Evolutionary conservation across 2,888 invertebrate species (phyloP).

Genomic region (Dryomyza anilis): DNA sequence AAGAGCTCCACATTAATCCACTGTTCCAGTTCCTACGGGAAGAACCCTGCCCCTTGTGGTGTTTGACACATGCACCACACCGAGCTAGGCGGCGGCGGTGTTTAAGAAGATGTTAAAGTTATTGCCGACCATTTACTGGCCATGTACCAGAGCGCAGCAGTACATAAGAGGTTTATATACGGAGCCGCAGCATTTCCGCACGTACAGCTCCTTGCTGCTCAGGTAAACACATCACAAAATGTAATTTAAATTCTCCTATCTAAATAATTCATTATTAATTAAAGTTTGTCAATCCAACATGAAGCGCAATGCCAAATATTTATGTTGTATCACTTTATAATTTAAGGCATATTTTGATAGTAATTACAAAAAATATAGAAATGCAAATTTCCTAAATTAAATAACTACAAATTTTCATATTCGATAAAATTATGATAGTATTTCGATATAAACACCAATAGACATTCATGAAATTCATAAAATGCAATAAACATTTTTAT

Average conservation of each 20-base stretch:
- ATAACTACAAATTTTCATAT: too few relatives aligned
- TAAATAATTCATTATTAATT: neutral
- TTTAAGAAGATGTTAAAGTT: neutral
- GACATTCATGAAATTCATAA: too few relatives aligned
- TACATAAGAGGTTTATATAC: neutral
- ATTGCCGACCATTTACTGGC: neutral
- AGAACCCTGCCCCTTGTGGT: neutral
- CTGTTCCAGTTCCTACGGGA: conserved; percentile 45
- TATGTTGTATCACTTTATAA: too few relatives aligned
- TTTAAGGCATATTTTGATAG: too few relatives aligned
- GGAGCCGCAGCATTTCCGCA: neutral
- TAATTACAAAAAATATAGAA: too few relatives aligned
- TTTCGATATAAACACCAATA: too few relatives aligned
- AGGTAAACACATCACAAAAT: conserved; percentile 7
- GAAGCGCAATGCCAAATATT: too few relatives aligned
- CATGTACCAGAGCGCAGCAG: neutral
- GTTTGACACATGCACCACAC: too few relatives aligned
- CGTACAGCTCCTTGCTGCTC: neutral
- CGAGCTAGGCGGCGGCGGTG: neutral
- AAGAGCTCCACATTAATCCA: conserved; percentile 35
- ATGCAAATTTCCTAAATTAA: too few relatives aligned
- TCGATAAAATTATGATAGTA: too few relatives aligned
- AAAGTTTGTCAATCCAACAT: neutral
- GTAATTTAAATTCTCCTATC: conserved; percentile 1
- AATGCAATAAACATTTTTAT: too few relatives aligned